These are phyloP conservation scores for Acanthaster planci DNA, from an alignment of 35 echinoderm and acorn worm species.

Conservation along the genomic window DNA sequence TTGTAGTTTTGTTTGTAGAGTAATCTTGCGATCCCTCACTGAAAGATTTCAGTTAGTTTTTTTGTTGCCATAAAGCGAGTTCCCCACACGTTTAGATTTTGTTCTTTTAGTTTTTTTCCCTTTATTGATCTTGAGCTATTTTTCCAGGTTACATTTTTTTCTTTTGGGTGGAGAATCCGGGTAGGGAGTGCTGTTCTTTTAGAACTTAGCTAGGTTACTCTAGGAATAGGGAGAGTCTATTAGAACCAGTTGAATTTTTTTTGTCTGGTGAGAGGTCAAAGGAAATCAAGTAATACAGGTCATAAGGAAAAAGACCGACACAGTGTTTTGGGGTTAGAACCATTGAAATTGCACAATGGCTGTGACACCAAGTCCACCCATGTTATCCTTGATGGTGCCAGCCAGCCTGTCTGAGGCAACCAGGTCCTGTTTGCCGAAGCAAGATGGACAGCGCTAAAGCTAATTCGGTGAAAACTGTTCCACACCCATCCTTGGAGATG, in stretches of 20 bases:
- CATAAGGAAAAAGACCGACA: no score
- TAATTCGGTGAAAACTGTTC: not conserved
- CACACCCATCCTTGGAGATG: not conserved
- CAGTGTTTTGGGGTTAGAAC: no score
- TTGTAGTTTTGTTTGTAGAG: no score
- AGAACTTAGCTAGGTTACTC: not conserved
- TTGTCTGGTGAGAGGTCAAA: no score
- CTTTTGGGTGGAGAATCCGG: constrained; percentile 15
- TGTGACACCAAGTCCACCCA: constrained; percentile 3
- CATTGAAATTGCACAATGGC: not conserved
- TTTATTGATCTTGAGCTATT: not conserved
- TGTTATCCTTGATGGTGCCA: not conserved
- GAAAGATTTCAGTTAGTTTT: no score
- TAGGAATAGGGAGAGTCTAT: not conserved
- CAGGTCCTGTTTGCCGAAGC: not conserved
- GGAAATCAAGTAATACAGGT: no score
- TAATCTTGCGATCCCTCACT: no score
- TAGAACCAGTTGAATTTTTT: not conserved
- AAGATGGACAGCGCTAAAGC: not conserved
- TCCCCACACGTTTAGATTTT: no score
- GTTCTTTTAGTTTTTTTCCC: no score
- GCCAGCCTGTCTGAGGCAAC: not conserved
- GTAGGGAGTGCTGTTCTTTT: not conserved
- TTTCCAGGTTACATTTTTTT: not conserved
- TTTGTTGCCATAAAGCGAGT: no score